A percentile compares a stretch with the other conserved stretches of the same genome.
These are phyloP conservation scores for Etheostoma nigrum DNA, from an alignment of 2,797 vertebrate genomes.

Conservation along the genomic window DNA sequence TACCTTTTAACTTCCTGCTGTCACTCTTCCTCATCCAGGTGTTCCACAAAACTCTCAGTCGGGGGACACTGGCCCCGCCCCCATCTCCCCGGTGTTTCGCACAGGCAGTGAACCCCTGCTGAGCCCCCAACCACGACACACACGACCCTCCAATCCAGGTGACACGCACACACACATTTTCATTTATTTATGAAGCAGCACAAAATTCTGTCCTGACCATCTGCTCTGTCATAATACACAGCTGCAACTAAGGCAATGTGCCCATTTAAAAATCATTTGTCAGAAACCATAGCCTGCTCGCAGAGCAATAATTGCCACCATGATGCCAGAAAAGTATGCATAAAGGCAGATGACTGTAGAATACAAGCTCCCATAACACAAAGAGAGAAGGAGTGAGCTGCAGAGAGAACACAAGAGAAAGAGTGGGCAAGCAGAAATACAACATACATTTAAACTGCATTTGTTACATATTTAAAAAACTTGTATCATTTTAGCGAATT, in stretches of 20 bases:
- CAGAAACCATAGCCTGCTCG: neutral
- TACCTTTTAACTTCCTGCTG: neutral
- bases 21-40: slow-evolving; percentile 65
- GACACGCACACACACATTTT: neutral
- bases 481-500: too few relatives aligned
- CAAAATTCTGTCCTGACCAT: too few relatives aligned
- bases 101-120: slow-evolving; percentile 90
- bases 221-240: neutral
- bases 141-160: slow-evolving; percentile 71
- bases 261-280: neutral
- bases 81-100: slow-evolving; percentile 87
- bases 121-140: slow-evolving; percentile 73
- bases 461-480: neutral
- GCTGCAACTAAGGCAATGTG: neutral
- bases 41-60: slow-evolving; percentile 45
- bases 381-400: neutral
- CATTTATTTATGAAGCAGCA: neutral
- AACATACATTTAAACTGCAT: neutral
- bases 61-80: slow-evolving; percentile 56
- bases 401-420: neutral
- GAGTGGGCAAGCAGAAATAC: neutral
- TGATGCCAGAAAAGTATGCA: neutral
- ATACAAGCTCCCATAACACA: neutral
- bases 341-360: neutral
- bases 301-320: neutral